Evolutionary conservation across 2,113 vertebrate genomes (phyloP).

Genomic region (Phalacrocorax carbo): DNA sequence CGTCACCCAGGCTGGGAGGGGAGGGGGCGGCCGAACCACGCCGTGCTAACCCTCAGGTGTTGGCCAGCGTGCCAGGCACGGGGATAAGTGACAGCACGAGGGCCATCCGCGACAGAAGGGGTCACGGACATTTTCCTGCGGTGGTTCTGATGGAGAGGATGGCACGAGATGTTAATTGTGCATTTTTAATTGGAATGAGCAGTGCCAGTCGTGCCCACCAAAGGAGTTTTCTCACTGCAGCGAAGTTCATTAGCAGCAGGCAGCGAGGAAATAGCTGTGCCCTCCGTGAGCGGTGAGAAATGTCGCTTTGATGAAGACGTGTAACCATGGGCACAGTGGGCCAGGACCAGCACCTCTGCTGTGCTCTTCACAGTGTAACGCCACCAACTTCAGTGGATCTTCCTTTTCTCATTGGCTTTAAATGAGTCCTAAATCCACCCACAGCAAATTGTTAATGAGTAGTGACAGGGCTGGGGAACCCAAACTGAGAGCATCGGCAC

Average conservation of each 20-base stretch:
- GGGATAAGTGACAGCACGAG: background rate
- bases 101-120: rapidly evolving
- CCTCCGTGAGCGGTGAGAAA: rapidly evolving
- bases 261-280: background rate
- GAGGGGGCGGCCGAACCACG: background rate
- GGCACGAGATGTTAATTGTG: background rate
- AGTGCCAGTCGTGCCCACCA: background rate
- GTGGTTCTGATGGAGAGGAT: background rate
- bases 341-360: background rate
- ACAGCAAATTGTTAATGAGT: background rate
- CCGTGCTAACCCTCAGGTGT: background rate
- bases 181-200: background rate
- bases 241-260: conserved; percentile 20
- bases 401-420: background rate
- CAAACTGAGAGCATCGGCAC: background rate
- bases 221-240: background rate
- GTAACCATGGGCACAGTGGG: background rate
- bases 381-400: background rate
- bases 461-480: background rate
- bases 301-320: background rate
- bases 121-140: background rate
- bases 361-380: background rate
- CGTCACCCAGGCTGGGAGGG: background rate
- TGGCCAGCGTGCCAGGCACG: background rate
- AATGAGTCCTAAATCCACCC: background rate